Conservation (phyloP, 2,113 vertebrate genomes). For the Equus quagga region DNA sequence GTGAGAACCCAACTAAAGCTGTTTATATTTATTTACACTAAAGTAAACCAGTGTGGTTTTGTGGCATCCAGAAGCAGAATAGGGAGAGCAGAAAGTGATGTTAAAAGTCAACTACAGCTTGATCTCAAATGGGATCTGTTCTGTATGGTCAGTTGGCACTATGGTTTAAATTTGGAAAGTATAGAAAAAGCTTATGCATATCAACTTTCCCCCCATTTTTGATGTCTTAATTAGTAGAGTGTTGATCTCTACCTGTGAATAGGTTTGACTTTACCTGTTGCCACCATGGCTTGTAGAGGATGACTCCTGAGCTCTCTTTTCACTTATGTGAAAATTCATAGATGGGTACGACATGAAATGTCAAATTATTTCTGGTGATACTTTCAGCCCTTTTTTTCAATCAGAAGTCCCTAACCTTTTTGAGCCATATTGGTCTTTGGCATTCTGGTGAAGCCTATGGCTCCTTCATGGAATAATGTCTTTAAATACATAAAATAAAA, state of each 20-base stretch:
- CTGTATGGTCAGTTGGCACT: neutral
- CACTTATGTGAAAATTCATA: neutral
- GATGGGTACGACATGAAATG: slow-evolving; percentile 8
- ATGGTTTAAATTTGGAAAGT: slow-evolving; percentile 38
- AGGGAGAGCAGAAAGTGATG: neutral
- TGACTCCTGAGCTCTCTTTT: neutral
- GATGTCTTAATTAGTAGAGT: neutral
- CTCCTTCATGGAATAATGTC: neutral
- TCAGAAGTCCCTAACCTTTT: neutral
- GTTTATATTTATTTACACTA: neutral
- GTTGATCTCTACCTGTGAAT: neutral
- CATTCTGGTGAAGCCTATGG: neutral
- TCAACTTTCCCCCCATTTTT: neutral
- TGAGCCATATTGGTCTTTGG: neutral
- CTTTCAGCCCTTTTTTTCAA: neutral
- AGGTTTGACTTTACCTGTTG: neutral
- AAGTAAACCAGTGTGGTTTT: neutral
- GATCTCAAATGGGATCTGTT: neutral
- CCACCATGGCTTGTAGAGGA: neutral
- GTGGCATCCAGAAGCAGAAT: neutral
- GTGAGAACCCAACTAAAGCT: neutral
- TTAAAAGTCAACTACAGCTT: neutral
- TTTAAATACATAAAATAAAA: slow-evolving; percentile 7
- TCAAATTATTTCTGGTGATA: neutral
- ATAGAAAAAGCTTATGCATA: neutral